These are phyloP conservation scores for Rotaria macrura DNA, from an alignment of 2,888 invertebrate genomes.

Conservation along the genomic window DNA sequence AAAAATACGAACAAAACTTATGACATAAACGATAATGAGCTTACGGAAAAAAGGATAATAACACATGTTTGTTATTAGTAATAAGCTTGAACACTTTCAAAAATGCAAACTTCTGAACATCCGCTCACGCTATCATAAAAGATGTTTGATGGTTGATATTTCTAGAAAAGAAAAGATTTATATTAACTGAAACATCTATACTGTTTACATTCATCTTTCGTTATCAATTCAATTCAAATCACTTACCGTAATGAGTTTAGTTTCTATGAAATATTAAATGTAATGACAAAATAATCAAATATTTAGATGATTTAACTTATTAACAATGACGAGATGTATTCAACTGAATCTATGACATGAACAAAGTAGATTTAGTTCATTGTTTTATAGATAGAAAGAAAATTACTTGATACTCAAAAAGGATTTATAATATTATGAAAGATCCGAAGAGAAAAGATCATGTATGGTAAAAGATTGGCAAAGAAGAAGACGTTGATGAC, in stretches of 20 bases:
- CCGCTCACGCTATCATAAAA: neutral
- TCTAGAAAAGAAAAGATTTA: neutral
- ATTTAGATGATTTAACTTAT: neutral
- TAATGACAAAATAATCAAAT: neutral
- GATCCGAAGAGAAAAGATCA: neutral
- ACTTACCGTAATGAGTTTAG: neutral
- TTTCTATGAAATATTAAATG: neutral
- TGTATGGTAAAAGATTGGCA: neutral
- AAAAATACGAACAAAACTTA: neutral
- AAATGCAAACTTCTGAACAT: neutral
- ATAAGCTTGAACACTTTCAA: too few species aligned
- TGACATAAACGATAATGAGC: neutral
- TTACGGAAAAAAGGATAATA: conserved; percentile 18
- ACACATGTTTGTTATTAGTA: neutral
- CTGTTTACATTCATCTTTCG: neutral
- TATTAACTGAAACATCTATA: neutral
- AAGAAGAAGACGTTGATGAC: neutral
- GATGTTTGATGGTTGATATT: neutral
- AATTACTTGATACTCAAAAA: neutral
- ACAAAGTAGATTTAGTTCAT: neutral
- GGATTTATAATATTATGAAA: neutral
- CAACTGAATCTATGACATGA: neutral
- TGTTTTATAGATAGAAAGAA: neutral
- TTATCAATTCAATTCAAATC: neutral
- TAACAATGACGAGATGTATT: neutral